Base-by-base conservation (phyloP, 1,140 invertebrate genomes). In the Procambarus clarkii region DNA sequence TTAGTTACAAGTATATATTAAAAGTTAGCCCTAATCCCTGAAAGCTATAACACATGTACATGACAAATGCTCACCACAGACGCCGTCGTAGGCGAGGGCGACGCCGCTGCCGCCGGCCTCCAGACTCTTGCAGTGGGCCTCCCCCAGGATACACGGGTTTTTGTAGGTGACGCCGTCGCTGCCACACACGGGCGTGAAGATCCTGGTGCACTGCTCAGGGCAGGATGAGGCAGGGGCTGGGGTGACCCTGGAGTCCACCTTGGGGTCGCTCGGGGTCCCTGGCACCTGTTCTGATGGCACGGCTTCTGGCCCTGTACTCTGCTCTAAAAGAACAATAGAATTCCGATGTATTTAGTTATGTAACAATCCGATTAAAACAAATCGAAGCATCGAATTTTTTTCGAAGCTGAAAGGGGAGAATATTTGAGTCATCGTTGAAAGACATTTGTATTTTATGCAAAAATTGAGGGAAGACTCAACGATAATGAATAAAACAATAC, bases 151-250 rank as follows among this genome's bases (percentile, higher is more conserved):
- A 95, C 98, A 99, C 79, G 96, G 95, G 95, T 98, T 98, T 86
- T 96, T 96, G 94, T 98, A 98, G 86, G 97, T 97, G 93, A 97
- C 96, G 80, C 97, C 97, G 94, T 98, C 97, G 76, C 96, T 34
- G 24, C 69, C 69, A 74, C 69, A 74, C n/a, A 74, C 69, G 69
- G 69, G 69, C 3, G 8, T 24, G n/a, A 34, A 34, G 24, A 34
- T 74, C 24, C 34, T 74, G 21, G 54, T 21, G 44, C 84, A 86
- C 45, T 76, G 45, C 0, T 2, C 15, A 21, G 13, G 69, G 46
- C 84, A 86, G 2, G 69, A 18, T 0, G 46, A 21, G 1, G 34
- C 24, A 2, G 46, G 8, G 18, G 48, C 1, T 34, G 18, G 44
- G 45, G 24, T 3, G 50, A 54, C 13, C 2, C 21, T 46, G 4